Evolutionary conservation across 2,888 invertebrate genomes (phyloP).

Genomic region (Chloroclysta siterata): DNA sequence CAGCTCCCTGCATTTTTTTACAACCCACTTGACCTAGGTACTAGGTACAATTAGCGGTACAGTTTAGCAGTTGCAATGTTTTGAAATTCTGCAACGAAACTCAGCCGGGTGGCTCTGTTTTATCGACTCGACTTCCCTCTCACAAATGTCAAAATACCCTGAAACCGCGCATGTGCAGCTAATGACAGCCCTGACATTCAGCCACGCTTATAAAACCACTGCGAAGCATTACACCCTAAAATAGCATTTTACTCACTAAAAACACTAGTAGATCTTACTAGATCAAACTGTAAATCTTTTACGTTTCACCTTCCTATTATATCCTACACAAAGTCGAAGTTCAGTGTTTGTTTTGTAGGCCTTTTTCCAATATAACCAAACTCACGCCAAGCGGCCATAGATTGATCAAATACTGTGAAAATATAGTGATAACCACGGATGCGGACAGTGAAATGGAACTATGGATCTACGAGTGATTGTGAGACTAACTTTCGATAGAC

Average conservation of each 20-base stretch:
- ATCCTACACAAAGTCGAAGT: conserved; percentile 32
- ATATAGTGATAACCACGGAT: conserved; percentile 49
- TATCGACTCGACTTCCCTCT: conserved; percentile 65
- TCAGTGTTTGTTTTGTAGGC: conserved; percentile 48
- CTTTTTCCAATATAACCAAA: conserved; percentile 54
- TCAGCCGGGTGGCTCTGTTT: conserved; percentile 52
- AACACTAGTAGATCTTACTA: conserved; percentile 35
- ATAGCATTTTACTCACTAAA: conserved; percentile 51
- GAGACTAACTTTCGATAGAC: conserved; percentile 36
- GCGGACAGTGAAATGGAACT: conserved; percentile 50
- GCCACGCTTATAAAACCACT: conserved; percentile 71
- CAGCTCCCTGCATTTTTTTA: too few species aligned
- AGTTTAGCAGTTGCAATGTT: conserved; percentile 1
- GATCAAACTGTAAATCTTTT: conserved; percentile 30
- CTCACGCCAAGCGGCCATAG: conserved; percentile 63
- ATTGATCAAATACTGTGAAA: conserved; percentile 56
- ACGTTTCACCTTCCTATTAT: conserved; percentile 28
- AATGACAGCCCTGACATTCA: conserved; percentile 72
- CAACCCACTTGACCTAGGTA: too few species aligned
- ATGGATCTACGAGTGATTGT: conserved; percentile 46
- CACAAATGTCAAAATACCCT: conserved; percentile 61
- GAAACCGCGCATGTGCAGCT: conserved; percentile 65
- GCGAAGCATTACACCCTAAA: conserved; percentile 63
- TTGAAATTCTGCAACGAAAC: conserved; percentile 1
- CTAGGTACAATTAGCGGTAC: background rate